These are phyloP conservation scores for Drosophila serrata DNA, from an alignment of 1,140 invertebrate genomes.

Conservation along the genomic window DNA sequence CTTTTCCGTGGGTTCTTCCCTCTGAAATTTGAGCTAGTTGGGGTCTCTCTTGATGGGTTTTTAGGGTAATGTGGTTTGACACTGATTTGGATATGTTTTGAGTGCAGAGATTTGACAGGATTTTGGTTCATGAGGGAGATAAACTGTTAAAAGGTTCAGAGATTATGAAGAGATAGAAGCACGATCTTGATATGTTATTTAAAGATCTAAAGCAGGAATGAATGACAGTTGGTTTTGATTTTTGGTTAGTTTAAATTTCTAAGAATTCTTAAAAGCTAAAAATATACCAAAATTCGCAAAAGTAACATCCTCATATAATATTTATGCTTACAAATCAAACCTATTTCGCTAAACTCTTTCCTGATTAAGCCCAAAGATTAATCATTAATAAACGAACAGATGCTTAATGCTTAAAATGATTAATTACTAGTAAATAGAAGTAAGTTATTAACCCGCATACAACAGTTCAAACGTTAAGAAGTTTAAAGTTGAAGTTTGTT, in stretches of 20 bases:
- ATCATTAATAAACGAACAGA: background rate
- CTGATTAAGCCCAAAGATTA: background rate
- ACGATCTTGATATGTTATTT: slow-evolving; percentile 16
- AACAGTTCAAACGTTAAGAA: background rate
- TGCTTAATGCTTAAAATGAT: slow-evolving; percentile 12
- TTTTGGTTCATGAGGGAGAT: background rate
- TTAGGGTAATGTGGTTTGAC: slow-evolving; percentile 63
- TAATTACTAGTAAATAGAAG: slow-evolving; percentile 14
- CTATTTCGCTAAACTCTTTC: background rate
- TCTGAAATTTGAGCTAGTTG: slow-evolving; percentile 68
- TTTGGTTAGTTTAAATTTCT: background rate
- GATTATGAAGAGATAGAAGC: slow-evolving; percentile 4
- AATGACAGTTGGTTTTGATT: background rate
- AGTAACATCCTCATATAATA: background rate
- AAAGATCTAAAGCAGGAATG: background rate
- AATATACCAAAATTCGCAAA: background rate
- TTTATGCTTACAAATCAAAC: background rate
- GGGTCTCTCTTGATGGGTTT: slow-evolving; percentile 38
- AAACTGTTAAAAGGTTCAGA: slow-evolving; percentile 28
- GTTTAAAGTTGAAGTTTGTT: slow-evolving; percentile 16
- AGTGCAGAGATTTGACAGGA: slow-evolving; percentile 59
- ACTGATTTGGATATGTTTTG: slow-evolving; percentile 61
- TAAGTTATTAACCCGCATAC: slow-evolving; percentile 37
- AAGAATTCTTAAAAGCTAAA: background rate
- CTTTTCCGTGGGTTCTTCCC: slow-evolving; percentile 20